Percentiles rank a stretch among this genome's conserved stretches.
Conservation (phyloP, 2,888 invertebrate species). For the Epinotia ramella region DNA sequence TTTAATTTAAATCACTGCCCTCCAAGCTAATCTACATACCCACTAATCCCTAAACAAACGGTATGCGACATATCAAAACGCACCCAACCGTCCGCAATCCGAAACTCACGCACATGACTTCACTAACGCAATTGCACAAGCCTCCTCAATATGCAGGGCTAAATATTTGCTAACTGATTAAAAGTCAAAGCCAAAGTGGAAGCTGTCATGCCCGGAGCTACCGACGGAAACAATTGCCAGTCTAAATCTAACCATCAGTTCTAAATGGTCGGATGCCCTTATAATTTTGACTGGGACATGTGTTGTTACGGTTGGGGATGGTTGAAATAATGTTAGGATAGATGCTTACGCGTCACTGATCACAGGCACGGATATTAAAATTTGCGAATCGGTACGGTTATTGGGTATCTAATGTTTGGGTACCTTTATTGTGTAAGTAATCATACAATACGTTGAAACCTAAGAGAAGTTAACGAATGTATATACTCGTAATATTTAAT, state of each 20-base stretch:
- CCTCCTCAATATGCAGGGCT: constrained; percentile 78
- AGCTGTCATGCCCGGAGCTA: constrained; percentile 73
- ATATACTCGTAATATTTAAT: too few relatives aligned
- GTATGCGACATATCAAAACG: constrained; percentile 68
- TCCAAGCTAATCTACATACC: constrained; percentile 22
- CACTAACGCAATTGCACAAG: constrained; percentile 81
- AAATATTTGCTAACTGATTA: constrained; percentile 83
- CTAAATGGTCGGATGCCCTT: not conserved
- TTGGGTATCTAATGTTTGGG: constrained; percentile 24
- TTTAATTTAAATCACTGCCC: constrained; percentile 1
- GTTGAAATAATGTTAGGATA: constrained; percentile 74
- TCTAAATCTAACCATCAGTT: constrained; percentile 56
- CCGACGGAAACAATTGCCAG: constrained; percentile 70
- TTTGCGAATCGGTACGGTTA: constrained; percentile 35
- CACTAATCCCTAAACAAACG: constrained; percentile 37
- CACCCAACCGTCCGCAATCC: constrained; percentile 62
- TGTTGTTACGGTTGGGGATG: not conserved
- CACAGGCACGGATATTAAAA: constrained; percentile 62
- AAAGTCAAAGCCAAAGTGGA: constrained; percentile 66
- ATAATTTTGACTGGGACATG: not conserved
- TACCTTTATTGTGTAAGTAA: constrained; percentile 19
- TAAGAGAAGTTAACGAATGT: not conserved
- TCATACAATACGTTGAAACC: not conserved
- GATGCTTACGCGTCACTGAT: constrained; percentile 76
- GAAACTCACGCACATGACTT: constrained; percentile 61